These are phyloP conservation scores for Rostratula benghalensis DNA, from an alignment of 2,113 vertebrate genomes.

Conservation along the genomic window DNA sequence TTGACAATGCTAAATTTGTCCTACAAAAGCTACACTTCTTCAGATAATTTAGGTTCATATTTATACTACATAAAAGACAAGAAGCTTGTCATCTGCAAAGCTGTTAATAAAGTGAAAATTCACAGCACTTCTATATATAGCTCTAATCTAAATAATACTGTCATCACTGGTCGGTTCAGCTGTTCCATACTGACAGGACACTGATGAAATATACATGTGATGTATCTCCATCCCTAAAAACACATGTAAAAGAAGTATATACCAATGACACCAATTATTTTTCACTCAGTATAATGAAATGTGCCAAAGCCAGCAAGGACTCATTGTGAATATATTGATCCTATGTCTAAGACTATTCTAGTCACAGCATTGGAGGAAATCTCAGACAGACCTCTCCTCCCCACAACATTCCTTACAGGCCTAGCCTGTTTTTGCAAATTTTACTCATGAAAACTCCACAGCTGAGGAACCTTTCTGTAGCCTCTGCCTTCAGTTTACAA, in stretches of 20 bases:
- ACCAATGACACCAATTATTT: conserved; percentile 5
- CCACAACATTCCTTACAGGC: neutral
- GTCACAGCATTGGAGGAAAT: neutral
- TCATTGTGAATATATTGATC: neutral
- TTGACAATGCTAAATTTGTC: neutral
- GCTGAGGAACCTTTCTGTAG: neutral
- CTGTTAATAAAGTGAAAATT: neutral
- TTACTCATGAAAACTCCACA: neutral
- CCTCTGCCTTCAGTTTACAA: neutral
- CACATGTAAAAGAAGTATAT: neutral
- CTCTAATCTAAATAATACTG: neutral
- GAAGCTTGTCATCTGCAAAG: neutral
- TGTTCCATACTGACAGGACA: neutral
- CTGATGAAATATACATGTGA: neutral
- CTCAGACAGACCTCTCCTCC: neutral
- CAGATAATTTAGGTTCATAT: neutral
- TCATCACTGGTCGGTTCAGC: neutral
- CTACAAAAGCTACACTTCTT: neutral
- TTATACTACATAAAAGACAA: neutral
- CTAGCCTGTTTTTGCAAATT: neutral
- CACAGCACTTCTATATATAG: neutral
- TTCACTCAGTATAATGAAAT: neutral
- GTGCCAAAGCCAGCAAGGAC: neutral
- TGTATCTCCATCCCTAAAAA: conserved; percentile 1
- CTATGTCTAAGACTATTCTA: neutral